A percentile compares a stretch with the other conserved stretches of the same genome.
Conservation (phyloP, 1,140 invertebrate species). For the Eumaeus atala region DNA sequence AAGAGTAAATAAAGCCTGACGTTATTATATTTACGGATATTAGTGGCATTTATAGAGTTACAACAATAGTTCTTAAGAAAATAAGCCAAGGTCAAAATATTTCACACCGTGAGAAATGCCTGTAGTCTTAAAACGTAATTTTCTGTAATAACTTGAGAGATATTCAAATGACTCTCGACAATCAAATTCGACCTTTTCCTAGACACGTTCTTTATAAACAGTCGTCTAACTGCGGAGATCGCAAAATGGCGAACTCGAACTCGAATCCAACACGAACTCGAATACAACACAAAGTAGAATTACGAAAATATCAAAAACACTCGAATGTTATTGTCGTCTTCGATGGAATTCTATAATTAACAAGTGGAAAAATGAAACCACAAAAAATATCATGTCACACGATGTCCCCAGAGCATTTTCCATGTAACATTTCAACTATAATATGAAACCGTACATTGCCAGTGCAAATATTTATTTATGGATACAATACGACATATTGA, state of each 20-base stretch:
- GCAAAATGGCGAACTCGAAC: conserved; percentile 69
- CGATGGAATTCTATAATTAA: no score
- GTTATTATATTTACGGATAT: no score
- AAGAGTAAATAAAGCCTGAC: no score
- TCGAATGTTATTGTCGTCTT: no score
- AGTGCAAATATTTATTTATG: conserved; percentile 14
- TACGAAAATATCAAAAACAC: conserved; percentile 40
- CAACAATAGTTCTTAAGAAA: conserved; percentile 7
- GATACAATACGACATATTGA: conserved; percentile 17
- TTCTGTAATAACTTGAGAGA: conserved; percentile 62
- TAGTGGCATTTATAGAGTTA: no score
- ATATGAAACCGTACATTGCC: conserved; percentile 11
- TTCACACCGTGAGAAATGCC: conserved; percentile 63
- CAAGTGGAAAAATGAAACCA: no score
- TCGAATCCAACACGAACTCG: conserved; percentile 56
- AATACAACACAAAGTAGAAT: conserved; percentile 52
- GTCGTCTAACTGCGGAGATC: conserved; percentile 65
- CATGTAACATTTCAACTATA: conserved; percentile 3
- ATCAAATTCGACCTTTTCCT: conserved; percentile 72
- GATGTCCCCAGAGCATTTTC: background rate
- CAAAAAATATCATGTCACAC: conserved; percentile 2
- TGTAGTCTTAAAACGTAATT: conserved; percentile 69
- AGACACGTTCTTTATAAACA: conserved; percentile 72
- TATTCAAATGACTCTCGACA: conserved; percentile 70
- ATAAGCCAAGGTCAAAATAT: conserved; percentile 57